phyloP scores from a whole-genome alignment of 2,888 invertebrate genomes.

The Lycaena phlaeas region DNA sequence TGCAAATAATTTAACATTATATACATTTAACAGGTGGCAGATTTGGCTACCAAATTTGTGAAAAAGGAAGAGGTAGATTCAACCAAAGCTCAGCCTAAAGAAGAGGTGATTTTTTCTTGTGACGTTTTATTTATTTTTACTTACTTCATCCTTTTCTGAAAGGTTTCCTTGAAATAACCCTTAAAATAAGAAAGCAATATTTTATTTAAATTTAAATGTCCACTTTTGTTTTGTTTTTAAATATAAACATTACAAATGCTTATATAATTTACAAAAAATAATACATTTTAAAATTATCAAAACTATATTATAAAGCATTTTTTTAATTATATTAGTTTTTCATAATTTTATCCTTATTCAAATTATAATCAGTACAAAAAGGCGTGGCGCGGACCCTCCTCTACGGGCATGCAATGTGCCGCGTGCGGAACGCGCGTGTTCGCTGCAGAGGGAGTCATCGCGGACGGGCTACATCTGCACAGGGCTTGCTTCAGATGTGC shows the following conservation, averaged over 20 bases:
- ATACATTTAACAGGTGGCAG: slow-evolving; percentile 75
- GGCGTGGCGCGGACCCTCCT: slow-evolving; percentile 46
- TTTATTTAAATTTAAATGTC: too few species aligned
- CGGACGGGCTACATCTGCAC: slow-evolving; percentile 91
- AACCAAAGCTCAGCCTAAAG: slow-evolving; percentile 33
- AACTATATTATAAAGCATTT: too few species aligned
- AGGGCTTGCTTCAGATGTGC: slow-evolving; percentile 95
- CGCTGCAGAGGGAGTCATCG: slow-evolving; percentile 89
- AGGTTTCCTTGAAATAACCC: too few species aligned
- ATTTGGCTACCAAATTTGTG: slow-evolving; percentile 82
- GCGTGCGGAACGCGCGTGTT: slow-evolving; percentile 93
- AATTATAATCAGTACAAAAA: slow-evolving; percentile 37
- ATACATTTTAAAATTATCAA: too few species aligned
- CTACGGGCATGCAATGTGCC: slow-evolving; percentile 74
- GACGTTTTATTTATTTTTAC: too few species aligned
- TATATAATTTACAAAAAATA: too few species aligned
- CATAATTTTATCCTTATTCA: background rate
- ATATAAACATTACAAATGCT: too few species aligned
- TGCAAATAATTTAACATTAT: too few species aligned
- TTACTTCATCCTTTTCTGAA: too few species aligned
- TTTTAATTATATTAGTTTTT: too few species aligned
- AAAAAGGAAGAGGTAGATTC: slow-evolving; percentile 72
- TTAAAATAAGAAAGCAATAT: too few species aligned
- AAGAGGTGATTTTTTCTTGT: slow-evolving; percentile 29
- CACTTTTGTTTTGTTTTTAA: too few species aligned